A percentile compares a stretch with the other conserved stretches of the same genome.
Evolutionary conservation across 2,113 vertebrate species (phyloP).

Genomic region (Hydropotes inermis): DNA sequence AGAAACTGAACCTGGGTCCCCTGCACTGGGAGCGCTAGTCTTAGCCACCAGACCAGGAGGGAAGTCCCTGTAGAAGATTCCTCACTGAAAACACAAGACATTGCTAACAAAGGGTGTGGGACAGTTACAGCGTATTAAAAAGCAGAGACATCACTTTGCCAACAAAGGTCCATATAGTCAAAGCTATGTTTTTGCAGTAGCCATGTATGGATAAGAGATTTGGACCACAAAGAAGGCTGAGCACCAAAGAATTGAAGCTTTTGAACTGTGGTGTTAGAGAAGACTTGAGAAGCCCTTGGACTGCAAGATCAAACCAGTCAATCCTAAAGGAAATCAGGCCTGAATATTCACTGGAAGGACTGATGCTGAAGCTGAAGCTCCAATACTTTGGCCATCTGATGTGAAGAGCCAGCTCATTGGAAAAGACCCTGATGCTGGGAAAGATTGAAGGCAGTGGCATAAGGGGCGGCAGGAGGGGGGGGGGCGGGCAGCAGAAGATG

Average conservation of each 20-base stretch:
- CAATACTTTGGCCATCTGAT: neutral
- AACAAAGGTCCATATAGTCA: neutral
- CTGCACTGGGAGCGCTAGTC: neutral
- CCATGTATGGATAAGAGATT: neutral
- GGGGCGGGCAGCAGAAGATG: neutral
- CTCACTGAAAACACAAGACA: neutral
- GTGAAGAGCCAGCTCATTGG: neutral
- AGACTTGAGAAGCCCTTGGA: neutral
- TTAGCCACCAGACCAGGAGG: neutral
- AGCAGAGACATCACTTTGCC: neutral
- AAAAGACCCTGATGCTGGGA: neutral
- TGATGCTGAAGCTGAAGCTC: neutral
- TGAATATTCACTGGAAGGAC: neutral
- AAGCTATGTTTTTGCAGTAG: neutral
- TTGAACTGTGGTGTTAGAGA: neutral
- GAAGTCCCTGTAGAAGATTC: neutral
- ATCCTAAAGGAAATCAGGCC: neutral
- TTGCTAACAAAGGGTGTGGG: neutral
- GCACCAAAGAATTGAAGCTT: neutral
- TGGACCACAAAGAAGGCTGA: neutral
- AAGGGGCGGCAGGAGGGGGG: rapidly evolving
- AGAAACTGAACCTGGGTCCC: neutral
- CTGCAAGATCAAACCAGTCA: neutral
- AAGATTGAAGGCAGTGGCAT: neutral
- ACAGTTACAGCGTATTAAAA: neutral